Evolutionary conservation across 2,888 invertebrate species (phyloP), one percentile per base, ranked within the genome.

Genomic region (Microctonus aethiopoides): DNA sequence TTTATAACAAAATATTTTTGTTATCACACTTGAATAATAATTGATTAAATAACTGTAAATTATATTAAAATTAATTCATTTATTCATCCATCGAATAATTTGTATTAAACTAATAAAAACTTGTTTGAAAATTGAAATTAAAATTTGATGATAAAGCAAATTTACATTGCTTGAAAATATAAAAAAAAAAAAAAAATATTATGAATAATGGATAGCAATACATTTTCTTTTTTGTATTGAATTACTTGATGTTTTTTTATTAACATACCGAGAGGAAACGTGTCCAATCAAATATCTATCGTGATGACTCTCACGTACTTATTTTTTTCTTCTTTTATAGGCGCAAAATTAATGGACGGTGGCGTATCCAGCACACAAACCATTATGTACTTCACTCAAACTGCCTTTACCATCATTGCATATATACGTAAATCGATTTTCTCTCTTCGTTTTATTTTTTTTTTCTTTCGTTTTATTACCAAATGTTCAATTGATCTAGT

Each of bases 281-380:
- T 67, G 67, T 34, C 20, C 52, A 60, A 67, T 67, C 67, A 59
- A 34, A 29, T 9, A 67, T 67, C 60, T 60, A 13, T 41, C 46
- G 6, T 13, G 22, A 46, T 24, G 51, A 22, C 32, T 22, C 29
- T 41, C 57, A 56, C 39, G 29, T 29, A 24, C 51, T 29, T 63
- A 20, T 22, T 29, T 39, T 56, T 39, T 56, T 36, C 0, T 68
- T 20, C 64, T 52, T 56, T 73, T 69, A 7, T 67, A 73, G 72
- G 71, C 56, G 57, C 67, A 75, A 70, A 69, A 75, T 69, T 75
- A 73, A 51, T 59, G 62, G 57, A 57, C n/a, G 34, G 32, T 34
- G 26, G 29, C 24, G 26, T n/a, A 6, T 56, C 26, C 4, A n/a
- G 16, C 16, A 46, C 39, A 39, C 16, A 46, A 46, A 16, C 46